A percentile compares a stretch with the other conserved stretches of the same genome.
Evolutionary conservation across 1,140 invertebrate species (phyloP).

Genomic region (Drosophila rhopaloa): DNA sequence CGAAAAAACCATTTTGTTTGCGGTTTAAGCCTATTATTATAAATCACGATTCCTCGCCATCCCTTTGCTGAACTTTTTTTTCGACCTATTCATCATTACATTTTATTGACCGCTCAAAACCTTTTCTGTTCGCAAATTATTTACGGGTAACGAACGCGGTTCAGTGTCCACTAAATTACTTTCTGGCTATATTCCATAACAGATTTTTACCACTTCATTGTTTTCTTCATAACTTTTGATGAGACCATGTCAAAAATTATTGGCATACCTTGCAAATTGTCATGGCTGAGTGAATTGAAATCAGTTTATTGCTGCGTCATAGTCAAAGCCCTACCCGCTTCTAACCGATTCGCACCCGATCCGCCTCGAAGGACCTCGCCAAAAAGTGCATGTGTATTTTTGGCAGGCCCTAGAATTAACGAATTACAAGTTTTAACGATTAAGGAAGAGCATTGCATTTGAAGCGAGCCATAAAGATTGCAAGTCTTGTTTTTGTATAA

Average conservation of each 20-base stretch:
- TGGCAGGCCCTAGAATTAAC: background rate
- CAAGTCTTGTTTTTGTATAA: slow-evolving; percentile 9
- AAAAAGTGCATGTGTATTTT: background rate
- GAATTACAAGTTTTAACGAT: background rate
- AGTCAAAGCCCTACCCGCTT: background rate
- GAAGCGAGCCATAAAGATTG: slow-evolving; percentile 9
- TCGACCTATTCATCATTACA: no score
- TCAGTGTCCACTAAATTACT: no score
- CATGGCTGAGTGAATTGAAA: background rate
- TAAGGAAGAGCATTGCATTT: slow-evolving; percentile 1
- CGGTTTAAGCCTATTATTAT: background rate
- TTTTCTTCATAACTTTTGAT: no score
- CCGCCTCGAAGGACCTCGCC: background rate
- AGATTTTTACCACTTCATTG: background rate
- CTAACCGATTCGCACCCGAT: background rate
- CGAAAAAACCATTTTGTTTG: background rate
- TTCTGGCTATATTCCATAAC: no score
- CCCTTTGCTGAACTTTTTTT: no score
- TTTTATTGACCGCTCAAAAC: no score
- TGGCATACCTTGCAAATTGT: background rate
- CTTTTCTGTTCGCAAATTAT: no score
- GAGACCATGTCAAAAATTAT: background rate
- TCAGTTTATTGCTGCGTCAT: background rate
- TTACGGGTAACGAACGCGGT: no score
- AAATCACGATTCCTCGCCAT: background rate